A percentile compares a stretch with the other conserved stretches of the same genome.
phyloP scores from a whole-genome alignment of 2,113 vertebrate species.

The Capreolus pygargus region DNA sequence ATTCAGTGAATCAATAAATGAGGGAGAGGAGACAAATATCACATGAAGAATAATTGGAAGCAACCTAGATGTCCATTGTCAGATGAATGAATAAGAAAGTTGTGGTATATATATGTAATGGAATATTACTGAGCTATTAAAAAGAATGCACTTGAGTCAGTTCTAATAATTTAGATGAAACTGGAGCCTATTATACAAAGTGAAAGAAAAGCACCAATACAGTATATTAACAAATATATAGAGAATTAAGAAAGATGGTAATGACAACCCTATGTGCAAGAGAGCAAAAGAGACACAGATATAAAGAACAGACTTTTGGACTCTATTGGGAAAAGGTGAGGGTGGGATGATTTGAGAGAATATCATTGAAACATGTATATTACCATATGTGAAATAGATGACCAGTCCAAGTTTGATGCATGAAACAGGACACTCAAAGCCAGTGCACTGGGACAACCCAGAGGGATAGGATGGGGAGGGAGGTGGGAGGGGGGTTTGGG shows the following conservation, averaged over 20 bases:
- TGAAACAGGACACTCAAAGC: background rate
- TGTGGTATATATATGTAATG: background rate
- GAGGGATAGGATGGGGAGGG: background rate
- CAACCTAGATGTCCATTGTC: background rate
- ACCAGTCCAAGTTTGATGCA: background rate
- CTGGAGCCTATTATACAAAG: background rate
- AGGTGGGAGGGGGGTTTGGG: background rate
- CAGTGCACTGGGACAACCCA: background rate
- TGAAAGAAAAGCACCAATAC: background rate
- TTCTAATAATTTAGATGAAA: background rate
- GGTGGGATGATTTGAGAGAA: background rate
- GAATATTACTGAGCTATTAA: background rate
- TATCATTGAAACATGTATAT: background rate
- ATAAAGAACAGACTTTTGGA: background rate
- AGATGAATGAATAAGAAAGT: background rate
- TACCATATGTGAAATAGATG: background rate
- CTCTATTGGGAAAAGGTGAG: background rate
- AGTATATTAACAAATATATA: background rate
- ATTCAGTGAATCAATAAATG: background rate
- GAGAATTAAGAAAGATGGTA: background rate
- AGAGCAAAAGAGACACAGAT: background rate
- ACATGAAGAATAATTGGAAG: background rate
- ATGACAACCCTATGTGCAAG: background rate
- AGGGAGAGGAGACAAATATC: background rate
- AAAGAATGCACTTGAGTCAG: background rate